Percentiles rank a stretch among this genome's conserved stretches.
Evolutionary conservation across 2,113 vertebrate species (phyloP).

Genomic region (Gyps fulvus): DNA sequence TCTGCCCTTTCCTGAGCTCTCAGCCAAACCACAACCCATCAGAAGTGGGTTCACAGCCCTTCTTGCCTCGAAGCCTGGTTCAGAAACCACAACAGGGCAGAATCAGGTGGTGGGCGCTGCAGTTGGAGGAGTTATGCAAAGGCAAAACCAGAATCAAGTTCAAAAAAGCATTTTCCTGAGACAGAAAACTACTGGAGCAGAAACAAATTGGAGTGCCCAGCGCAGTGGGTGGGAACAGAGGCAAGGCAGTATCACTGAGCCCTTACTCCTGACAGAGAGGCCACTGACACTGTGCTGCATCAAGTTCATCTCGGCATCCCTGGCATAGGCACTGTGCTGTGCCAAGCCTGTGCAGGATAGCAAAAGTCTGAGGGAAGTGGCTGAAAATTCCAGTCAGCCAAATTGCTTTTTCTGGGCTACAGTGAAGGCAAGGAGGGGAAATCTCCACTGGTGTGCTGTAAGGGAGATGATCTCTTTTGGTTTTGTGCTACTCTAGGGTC

Average conservation of each 20-base stretch:
- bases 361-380: not conserved
- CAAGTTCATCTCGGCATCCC: not conserved
- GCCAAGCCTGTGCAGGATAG: accelerated
- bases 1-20: not conserved
- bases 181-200: not conserved
- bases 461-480: not conserved
- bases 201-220: not conserved
- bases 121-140: not conserved
- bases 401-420: not conserved
- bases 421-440: not conserved
- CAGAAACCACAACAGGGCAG: not conserved
- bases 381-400: not conserved
- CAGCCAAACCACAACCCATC: not conserved
- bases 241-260: not conserved
- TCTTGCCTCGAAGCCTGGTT: not conserved
- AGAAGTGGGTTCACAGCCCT: not conserved
- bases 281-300: accelerated
- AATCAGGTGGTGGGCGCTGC: not conserved
- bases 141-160: not conserved
- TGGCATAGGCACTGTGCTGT: not conserved
- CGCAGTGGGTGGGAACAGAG: not conserved
- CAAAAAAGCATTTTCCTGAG: not conserved
- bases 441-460: not conserved
- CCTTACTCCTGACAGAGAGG: not conserved
- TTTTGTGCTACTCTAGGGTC: not conserved